Percentiles rank a stretch among this genome's conserved stretches.
Conservation (phyloP, 1,140 invertebrate species). For the Drosophila albomicans region DNA sequence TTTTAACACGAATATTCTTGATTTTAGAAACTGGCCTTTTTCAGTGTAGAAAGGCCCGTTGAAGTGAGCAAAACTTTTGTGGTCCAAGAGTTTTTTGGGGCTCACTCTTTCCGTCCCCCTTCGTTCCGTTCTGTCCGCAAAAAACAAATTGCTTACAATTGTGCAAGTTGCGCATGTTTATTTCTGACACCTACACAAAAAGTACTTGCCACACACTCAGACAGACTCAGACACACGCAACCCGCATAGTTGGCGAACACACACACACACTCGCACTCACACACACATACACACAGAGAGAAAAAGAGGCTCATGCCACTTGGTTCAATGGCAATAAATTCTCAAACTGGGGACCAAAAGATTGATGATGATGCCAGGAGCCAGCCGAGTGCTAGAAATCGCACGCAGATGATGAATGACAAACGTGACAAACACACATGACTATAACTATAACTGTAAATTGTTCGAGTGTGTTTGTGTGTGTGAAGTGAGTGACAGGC, state of each 20-base stretch:
- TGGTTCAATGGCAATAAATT: slow-evolving; percentile 57
- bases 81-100: slow-evolving; percentile 5
- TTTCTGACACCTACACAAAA: slow-evolving; percentile 51
- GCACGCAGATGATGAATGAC: slow-evolving; percentile 73
- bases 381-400: slow-evolving; percentile 63
- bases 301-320: slow-evolving; percentile 7
- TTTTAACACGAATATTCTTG: too few relatives aligned
- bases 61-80: slow-evolving; percentile 35
- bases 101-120: too few relatives aligned
- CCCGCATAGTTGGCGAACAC: slow-evolving; percentile 19
- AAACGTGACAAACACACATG: slow-evolving; percentile 51
- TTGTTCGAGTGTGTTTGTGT: slow-evolving; percentile 33
- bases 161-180: slow-evolving; percentile 50
- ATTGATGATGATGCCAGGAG: slow-evolving; percentile 66
- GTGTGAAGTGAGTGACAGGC: slow-evolving; percentile 56
- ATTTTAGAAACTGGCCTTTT: too few relatives aligned
- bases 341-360: slow-evolving; percentile 44
- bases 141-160: slow-evolving; percentile 47
- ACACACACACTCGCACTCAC: too few relatives aligned
- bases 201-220: slow-evolving; percentile 25
- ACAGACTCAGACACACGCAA: slow-evolving; percentile 4
- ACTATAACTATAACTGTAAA: slow-evolving; percentile 20
- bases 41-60: neutral
- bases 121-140: neutral
- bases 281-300: neutral